Evolutionary conservation across 2,888 invertebrate genomes (phyloP).

Genomic region (Parasteatoda lunata): DNA sequence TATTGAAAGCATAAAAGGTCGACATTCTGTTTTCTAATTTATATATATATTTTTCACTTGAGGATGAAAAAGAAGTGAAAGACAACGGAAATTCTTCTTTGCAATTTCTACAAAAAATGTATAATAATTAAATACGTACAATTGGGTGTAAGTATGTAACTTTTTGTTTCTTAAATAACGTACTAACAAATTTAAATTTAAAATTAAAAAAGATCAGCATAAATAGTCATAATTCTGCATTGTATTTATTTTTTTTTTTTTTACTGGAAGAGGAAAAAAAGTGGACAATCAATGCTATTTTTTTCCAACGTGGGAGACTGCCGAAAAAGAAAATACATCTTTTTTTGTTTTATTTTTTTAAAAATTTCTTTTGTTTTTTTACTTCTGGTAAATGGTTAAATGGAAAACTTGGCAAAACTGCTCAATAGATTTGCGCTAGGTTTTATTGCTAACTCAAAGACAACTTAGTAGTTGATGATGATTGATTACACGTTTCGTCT

Average conservation of each 20-base stretch:
- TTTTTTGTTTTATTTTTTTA: constrained; percentile 2
- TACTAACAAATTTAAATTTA: too few species aligned
- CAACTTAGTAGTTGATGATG: constrained; percentile 10
- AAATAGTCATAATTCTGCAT: too few species aligned
- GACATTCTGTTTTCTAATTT: constrained; percentile 6
- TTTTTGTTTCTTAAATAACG: too few species aligned
- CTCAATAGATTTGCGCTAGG: constrained; percentile 49
- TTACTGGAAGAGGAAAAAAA: too few species aligned
- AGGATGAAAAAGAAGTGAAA: neutral
- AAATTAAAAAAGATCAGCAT: too few species aligned
- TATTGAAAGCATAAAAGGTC: constrained; percentile 63
- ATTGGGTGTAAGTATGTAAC: too few species aligned
- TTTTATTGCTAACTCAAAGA: constrained; percentile 39
- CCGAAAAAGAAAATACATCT: constrained; percentile 33
- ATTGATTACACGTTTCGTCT: neutral
- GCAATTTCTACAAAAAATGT: too few species aligned
- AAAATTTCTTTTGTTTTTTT: constrained; percentile 3
- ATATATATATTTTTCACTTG: neutral
- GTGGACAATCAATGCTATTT: neutral
- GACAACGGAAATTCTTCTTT: neutral
- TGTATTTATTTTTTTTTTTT: too few species aligned
- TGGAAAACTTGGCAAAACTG: constrained; percentile 35
- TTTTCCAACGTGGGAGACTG: constrained; percentile 15
- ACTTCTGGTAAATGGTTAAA: neutral
- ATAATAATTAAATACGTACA: too few species aligned